Evolutionary conservation across 1,140 invertebrate genomes (phyloP).

Genomic region (Drosophila nasuta): DNA sequence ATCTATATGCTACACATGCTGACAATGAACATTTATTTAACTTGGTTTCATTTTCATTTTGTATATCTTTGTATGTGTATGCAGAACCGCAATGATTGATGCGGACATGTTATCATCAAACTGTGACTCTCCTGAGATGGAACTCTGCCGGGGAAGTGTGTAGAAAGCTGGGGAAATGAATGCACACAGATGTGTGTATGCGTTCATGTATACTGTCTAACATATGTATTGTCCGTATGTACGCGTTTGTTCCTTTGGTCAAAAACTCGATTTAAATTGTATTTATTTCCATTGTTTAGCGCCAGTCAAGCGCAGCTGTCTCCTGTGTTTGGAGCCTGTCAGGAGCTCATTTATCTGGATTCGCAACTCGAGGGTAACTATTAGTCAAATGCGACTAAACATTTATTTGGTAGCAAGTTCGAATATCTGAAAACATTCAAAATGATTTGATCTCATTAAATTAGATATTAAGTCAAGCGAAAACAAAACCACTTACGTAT

Average conservation of each 20-base stretch:
- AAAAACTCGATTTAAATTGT: conserved; percentile 82
- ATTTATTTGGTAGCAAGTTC: conserved; percentile 7
- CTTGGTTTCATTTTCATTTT: conserved; percentile 65
- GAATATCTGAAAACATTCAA: conserved; percentile 4
- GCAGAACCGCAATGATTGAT: conserved; percentile 78
- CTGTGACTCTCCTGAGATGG: conserved; percentile 47
- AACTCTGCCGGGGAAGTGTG: background rate
- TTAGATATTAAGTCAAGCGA: background rate
- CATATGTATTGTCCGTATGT: background rate
- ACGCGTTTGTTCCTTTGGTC: conserved; percentile 48
- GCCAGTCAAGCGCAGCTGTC: conserved; percentile 56
- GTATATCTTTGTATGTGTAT: conserved; percentile 61
- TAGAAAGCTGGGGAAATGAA: background rate
- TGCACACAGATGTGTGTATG: background rate
- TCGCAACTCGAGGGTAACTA: conserved; percentile 35
- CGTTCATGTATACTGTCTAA: background rate
- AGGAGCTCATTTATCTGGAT: conserved; percentile 49
- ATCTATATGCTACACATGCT: conserved; percentile 9
- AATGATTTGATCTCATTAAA: background rate
- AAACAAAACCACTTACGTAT: too few species aligned
- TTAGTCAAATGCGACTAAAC: conserved; percentile 38
- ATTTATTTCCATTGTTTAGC: conserved; percentile 60
- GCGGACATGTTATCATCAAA: conserved; percentile 76
- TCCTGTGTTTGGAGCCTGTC: conserved; percentile 54
- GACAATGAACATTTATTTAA: conserved; percentile 72